A percentile compares a stretch with the other conserved stretches of the same genome.
phyloP scores from a whole-genome alignment of 2,113 vertebrate genomes.

The Macquaria australasica region DNA sequence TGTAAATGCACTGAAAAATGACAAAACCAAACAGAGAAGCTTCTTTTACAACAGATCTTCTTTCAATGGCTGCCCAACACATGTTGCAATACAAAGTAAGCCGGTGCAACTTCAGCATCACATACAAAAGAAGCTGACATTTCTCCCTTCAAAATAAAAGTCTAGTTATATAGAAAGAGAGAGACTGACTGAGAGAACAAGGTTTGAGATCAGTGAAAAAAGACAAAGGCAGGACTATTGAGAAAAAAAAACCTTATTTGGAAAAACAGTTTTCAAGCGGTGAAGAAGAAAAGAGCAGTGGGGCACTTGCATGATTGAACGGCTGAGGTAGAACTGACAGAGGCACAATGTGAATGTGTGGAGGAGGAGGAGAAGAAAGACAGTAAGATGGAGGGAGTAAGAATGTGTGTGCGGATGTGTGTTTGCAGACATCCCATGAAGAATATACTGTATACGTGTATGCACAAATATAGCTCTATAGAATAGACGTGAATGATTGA shows the following conservation, averaged over 20 bases:
- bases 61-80: constrained; percentile 3
- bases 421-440: constrained; percentile 26
- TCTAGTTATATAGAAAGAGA: constrained; percentile 14
- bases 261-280: constrained; percentile 26
- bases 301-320: constrained; percentile 49
- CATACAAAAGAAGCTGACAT: constrained; percentile 30
- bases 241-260: constrained; percentile 13
- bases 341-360: constrained; percentile 50
- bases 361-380: constrained; percentile 56
- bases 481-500: constrained; percentile 47
- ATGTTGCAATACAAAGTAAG: constrained; percentile 22
- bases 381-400: constrained; percentile 42
- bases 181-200: not conserved
- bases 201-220: constrained; percentile 36
- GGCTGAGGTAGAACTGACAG: constrained; percentile 57
- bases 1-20: constrained; percentile 11
- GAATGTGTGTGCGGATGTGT: constrained; percentile 13
- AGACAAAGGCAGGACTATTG: constrained; percentile 17
- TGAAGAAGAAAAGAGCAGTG: constrained; percentile 15
- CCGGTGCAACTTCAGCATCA: constrained; percentile 30
- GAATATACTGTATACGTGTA: constrained; percentile 4
- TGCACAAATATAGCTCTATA: constrained; percentile 36
- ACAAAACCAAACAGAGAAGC: not conserved
- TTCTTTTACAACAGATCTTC: not conserved
- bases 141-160: constrained; percentile 52